These are phyloP conservation scores for Erynnis tages DNA, from an alignment of 2,888 invertebrate genomes.

Conservation along the genomic window DNA sequence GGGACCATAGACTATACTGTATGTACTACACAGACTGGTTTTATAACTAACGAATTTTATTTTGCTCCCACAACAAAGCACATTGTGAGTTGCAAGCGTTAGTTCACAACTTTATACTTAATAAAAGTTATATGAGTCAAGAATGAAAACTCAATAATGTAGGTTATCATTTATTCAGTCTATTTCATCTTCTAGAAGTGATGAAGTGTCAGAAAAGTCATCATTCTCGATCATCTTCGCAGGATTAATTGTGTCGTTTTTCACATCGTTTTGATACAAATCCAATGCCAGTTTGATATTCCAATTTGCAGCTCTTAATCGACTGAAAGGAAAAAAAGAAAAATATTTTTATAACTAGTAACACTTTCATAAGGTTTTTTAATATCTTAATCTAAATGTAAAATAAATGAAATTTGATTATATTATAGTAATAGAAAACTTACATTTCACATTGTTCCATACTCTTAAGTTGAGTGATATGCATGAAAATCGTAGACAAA, in stretches of 20 bases:
- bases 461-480: conserved; percentile 55
- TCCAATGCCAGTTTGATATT: conserved; percentile 52
- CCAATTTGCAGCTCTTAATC: conserved; percentile 54
- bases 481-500: conserved; percentile 53
- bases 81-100: too few species aligned
- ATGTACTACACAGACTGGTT: too few species aligned
- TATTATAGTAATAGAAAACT: conserved; percentile 36
- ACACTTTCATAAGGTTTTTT: not conserved
- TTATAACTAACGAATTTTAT: too few species aligned
- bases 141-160: too few species aligned
- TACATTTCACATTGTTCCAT: conserved; percentile 54
- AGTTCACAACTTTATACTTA: too few species aligned
- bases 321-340: conserved; percentile 61
- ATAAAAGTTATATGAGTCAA: too few species aligned
- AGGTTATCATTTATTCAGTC: conserved; percentile 46
- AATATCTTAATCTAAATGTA: too few species aligned
- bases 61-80: too few species aligned
- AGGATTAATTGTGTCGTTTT: conserved; percentile 38
- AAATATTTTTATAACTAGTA: not conserved
- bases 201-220: conserved; percentile 55
- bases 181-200: conserved; percentile 52
- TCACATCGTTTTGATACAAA: conserved; percentile 45
- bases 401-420: not conserved
- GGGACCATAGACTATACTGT: too few species aligned
- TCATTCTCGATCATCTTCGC: conserved; percentile 52